Evolutionary conservation across 2,888 invertebrate genomes (phyloP), one percentile per base, ranked within the genome.

Genomic region (Tenthredo scrophulariae): DNA sequence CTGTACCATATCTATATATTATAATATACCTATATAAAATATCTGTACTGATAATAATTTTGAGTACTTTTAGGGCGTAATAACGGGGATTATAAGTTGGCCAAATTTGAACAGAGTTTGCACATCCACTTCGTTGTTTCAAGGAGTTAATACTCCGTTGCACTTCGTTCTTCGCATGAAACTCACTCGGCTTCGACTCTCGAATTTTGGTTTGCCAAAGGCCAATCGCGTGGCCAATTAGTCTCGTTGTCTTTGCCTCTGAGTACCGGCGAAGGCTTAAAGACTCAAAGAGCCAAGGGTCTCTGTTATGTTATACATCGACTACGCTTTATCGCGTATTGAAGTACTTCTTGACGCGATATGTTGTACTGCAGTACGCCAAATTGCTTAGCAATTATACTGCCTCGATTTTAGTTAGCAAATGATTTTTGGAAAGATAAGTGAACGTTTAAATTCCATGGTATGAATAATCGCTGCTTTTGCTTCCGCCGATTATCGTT

Each of bases 201-300:
- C 43, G 40, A 43, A 74, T 74, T 74, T 40, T 22, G 43, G 43
- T 43, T 74, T 74, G 40, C 72, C 72, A 74, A 40, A 40, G 18
- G 40, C 40, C 72, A 74, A 74, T 22, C 0, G 72, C 72, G 43
- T 43, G 43, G 72, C 72, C 72, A 74, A 74, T 74, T 74, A 74
- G 72, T 74, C 22, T 37, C 67, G 26, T 67, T 33, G 26, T 67
- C 29, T 67, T 67, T 67, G 33, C 22, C 67, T 67, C 33, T 62
- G 33, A 29, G 22, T 13, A 33, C 7, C 37, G 2, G 67, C 22
- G 26, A 62, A 62, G 62, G 22, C 4, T 22, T 26, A 26, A 62
- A 62, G 58, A 26, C 62, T 26, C 62, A 62, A 62, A 62, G 62
- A 26, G 26, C 62, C 62, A 26, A 10, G 62, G 13, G 62, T 54